These are phyloP conservation scores for Caenorhabditis zanzibari DNA, from an alignment of 2,888 invertebrate species.

Conservation along the genomic window DNA sequence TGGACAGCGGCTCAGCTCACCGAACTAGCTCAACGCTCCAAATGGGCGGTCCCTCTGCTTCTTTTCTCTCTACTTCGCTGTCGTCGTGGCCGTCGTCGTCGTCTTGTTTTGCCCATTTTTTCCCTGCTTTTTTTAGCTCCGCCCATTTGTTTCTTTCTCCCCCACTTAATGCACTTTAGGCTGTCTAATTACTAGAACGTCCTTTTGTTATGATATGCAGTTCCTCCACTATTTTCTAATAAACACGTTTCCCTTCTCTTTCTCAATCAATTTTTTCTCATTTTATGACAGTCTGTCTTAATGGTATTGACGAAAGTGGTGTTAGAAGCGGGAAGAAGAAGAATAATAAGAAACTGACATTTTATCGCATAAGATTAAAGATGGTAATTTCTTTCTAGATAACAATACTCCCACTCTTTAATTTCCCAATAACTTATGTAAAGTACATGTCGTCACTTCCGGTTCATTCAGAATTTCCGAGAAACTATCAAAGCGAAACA, in stretches of 20 bases:
- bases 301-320: conserved; percentile 8
- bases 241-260: conserved; percentile 34
- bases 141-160: conserved; percentile 49
- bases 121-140: conserved; percentile 21
- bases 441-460: conserved; percentile 52
- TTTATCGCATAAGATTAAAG: conserved; percentile 23
- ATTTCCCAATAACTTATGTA: conserved; percentile 32
- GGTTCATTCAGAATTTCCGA: conserved; percentile 21
- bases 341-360: conserved; percentile 22
- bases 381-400: conserved; percentile 2
- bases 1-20: conserved; percentile 48
- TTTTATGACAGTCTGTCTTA: conserved; percentile 4
- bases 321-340: conserved; percentile 1
- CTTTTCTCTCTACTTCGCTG: conserved; percentile 10
- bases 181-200: conserved; percentile 57
- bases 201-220: conserved; percentile 57
- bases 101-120: conserved; percentile 35
- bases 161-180: conserved; percentile 49
- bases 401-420: conserved; percentile 1
- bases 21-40: conserved; percentile 39
- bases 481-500: conserved; percentile 35
- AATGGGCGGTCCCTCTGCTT: conserved; percentile 53
- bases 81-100: conserved; percentile 5
- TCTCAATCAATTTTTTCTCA: conserved; percentile 8
- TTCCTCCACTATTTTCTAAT: conserved; percentile 7